Conservation (phyloP, 2,797 vertebrate species). For the Liparis tanakae region DNA sequence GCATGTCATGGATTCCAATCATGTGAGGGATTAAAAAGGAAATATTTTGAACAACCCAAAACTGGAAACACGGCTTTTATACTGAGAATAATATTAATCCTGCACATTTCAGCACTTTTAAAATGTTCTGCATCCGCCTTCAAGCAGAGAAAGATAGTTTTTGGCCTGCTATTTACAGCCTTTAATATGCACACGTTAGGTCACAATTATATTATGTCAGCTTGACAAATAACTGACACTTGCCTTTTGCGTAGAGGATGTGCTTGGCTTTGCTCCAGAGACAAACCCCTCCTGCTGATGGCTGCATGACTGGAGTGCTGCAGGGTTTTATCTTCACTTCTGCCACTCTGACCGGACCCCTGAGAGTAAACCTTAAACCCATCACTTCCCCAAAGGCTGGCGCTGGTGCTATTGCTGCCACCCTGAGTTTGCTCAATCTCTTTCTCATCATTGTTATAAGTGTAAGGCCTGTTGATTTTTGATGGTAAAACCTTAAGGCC, state of each 20-base stretch:
- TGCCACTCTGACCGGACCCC: slow-evolving; percentile 43
- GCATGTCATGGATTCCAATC: not conserved
- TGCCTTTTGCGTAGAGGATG: slow-evolving; percentile 72
- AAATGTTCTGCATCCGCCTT: slow-evolving; percentile 1
- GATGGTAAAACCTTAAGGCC: slow-evolving; percentile 38
- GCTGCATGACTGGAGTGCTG: slow-evolving; percentile 49
- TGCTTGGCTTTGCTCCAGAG: slow-evolving; percentile 49
- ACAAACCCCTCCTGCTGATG: slow-evolving; percentile 40
- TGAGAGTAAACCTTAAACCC: slow-evolving; percentile 53
- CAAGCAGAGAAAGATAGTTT: not conserved
- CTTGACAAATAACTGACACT: slow-evolving; percentile 40
- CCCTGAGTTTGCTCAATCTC: slow-evolving; percentile 39
- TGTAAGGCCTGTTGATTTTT: slow-evolving; percentile 29
- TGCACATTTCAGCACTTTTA: slow-evolving; percentile 9
- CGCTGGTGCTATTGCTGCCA: slow-evolving; percentile 20
- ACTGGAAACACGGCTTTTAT: slow-evolving; percentile 6
- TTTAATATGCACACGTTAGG: not conserved
- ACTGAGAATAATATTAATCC: slow-evolving; percentile 12
- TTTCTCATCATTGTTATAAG: slow-evolving; percentile 42
- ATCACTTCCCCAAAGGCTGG: slow-evolving; percentile 55
- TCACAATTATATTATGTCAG: slow-evolving; percentile 3
- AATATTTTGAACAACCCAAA: not conserved
- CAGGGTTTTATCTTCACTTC: slow-evolving; percentile 58
- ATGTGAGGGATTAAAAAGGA: slow-evolving; percentile 17
- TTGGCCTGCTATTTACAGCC: slow-evolving; percentile 11